These are phyloP conservation scores for Echinarachnius parma DNA, from an alignment of 53 echinoderm and acorn worm genomes.

Conservation along the genomic window DNA sequence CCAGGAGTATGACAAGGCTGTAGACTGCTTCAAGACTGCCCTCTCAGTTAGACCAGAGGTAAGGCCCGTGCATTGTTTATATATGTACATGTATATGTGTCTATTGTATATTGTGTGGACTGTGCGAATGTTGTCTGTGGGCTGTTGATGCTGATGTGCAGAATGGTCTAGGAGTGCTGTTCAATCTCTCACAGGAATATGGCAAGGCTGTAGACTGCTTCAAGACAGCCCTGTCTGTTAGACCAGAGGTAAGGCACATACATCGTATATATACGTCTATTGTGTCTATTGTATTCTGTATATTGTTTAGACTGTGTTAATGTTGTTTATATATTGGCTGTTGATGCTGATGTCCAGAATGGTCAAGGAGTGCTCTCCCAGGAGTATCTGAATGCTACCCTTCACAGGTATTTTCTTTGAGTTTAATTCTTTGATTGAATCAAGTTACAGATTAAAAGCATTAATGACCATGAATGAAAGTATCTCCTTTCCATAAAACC, in stretches of 20 bases:
- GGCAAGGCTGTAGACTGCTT: constrained; percentile 98
- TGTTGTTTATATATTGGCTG: too few relatives aligned
- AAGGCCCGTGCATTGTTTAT: background rate
- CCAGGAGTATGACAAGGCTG: constrained; percentile 95
- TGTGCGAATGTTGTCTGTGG: too few relatives aligned
- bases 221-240: constrained; percentile 83
- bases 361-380: constrained; percentile 90
- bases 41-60: constrained; percentile 89
- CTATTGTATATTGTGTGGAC: too few relatives aligned
- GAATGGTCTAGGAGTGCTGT: constrained; percentile 87
- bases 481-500: too few relatives aligned
- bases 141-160: constrained; percentile 86
- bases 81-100: background rate
- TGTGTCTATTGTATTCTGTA: too few relatives aligned
- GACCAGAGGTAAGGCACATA: constrained; percentile 67
- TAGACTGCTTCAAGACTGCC: constrained; percentile 96
- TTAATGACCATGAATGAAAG: too few relatives aligned
- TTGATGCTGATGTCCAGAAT: constrained; percentile 89
- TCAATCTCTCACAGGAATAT: constrained; percentile 94
- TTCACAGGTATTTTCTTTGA: too few relatives aligned
- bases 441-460: too few relatives aligned
- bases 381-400: too few relatives aligned
- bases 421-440: too few relatives aligned
- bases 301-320: too few relatives aligned
- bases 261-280: too few relatives aligned